Percentiles rank a stretch among this genome's conserved stretches.
These are phyloP conservation scores for Actinia tenebrosa DNA, from an alignment of 64 coral and sea anemone genomes.

Conservation along the genomic window DNA sequence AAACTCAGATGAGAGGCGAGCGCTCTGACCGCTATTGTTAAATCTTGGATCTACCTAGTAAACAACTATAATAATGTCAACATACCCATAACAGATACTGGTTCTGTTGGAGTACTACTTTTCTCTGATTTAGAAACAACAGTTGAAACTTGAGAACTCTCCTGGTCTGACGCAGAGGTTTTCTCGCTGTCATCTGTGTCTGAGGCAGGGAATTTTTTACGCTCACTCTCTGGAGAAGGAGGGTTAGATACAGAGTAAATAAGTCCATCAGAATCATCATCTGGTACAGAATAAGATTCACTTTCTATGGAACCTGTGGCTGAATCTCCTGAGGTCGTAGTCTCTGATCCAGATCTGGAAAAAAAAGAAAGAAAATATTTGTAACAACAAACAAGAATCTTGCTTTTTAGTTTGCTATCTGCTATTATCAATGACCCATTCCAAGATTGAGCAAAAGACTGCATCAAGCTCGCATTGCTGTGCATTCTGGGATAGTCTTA, in stretches of 20 bases:
- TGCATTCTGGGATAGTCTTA: no score
- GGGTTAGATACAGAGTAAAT: conserved; percentile 90
- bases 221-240: conserved; percentile 51
- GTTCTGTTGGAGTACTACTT: conserved; percentile 42
- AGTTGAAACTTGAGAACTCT: conserved; percentile 41
- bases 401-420: no score
- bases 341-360: background rate
- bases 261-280: conserved; percentile 68
- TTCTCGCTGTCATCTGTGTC: conserved; percentile 73
- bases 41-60: no score
- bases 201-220: conserved; percentile 35
- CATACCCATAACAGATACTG: conserved; percentile 33
- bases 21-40: no score
- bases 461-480: no score
- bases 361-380: no score
- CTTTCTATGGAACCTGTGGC: conserved; percentile 60
- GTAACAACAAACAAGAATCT: no score
- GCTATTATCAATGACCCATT: no score
- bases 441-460: no score
- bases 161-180: conserved; percentile 57
- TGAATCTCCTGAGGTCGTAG: conserved; percentile 41
- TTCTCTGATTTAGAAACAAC: conserved; percentile 46
- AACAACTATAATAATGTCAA: background rate
- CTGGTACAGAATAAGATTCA: conserved; percentile 62
- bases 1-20: no score